Conservation (phyloP, 2,797 vertebrate genomes). For the Myotis pilosus region DNA sequence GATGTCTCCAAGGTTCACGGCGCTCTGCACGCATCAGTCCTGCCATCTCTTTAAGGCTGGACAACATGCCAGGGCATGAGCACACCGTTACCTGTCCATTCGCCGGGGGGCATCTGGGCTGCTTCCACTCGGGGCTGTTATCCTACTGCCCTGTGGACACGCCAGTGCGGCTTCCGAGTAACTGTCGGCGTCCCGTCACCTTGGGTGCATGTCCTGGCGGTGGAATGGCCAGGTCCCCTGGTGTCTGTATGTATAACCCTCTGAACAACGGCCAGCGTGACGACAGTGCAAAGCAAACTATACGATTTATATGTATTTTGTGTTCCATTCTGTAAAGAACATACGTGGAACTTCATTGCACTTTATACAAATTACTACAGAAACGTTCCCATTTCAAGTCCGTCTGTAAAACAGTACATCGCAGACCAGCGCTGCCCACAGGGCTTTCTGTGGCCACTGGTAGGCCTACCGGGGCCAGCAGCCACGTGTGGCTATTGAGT, state of each 20-base stretch:
- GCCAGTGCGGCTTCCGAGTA: no score
- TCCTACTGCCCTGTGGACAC: neutral
- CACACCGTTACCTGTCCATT: fast-evolving
- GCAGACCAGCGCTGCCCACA: fast-evolving
- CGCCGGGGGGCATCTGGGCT: neutral
- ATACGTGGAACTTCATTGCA: neutral
- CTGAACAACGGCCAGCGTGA: neutral
- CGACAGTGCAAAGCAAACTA: no score
- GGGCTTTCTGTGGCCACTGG: fast-evolving
- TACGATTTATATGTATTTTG: fast-evolving
- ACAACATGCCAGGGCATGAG: neutral
- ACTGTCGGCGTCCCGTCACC: fast-evolving
- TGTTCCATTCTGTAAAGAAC: neutral
- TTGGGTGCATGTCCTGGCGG: fast-evolving
- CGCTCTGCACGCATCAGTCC: fast-evolving
- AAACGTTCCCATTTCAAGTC: neutral
- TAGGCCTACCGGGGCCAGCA: fast-evolving
- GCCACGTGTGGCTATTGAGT: fast-evolving
- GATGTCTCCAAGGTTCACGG: no score
- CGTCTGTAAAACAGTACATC: neutral
- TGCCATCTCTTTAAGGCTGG: neutral
- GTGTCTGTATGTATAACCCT: neutral
- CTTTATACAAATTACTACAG: neutral
- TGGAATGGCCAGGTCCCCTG: neutral
- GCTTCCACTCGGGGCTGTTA: neutral